Conservation (phyloP, 2,113 vertebrate genomes). For the Naja naja region DNA sequence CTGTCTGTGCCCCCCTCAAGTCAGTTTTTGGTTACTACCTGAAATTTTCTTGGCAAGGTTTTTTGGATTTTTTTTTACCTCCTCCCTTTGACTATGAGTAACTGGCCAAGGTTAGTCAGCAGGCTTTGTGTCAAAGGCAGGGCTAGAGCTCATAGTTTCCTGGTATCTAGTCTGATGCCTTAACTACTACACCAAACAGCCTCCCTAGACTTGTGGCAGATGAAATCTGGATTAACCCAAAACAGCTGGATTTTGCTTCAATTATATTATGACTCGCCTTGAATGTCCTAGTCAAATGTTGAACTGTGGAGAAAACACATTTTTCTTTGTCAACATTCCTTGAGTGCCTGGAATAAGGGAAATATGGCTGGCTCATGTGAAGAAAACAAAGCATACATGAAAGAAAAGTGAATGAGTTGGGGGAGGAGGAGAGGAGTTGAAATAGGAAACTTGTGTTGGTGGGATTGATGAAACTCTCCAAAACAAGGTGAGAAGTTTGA, state of each 20-base stretch:
- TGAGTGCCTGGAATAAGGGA: neutral
- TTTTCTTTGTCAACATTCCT: neutral
- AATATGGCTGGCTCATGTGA: neutral
- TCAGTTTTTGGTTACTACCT: neutral
- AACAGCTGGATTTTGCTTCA: neutral
- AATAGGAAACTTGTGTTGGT: neutral
- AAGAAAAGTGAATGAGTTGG: neutral
- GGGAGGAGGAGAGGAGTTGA: neutral
- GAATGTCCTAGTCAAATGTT: neutral
- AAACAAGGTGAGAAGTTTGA: neutral
- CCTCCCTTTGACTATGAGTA: neutral
- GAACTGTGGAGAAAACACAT: neutral
- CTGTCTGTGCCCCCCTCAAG: neutral
- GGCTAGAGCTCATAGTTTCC: neutral
- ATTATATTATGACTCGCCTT: neutral
- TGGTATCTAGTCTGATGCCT: neutral
- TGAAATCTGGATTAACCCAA: neutral
- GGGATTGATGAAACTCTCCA: neutral
- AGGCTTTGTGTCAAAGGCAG: neutral
- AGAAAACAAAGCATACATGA: neutral
- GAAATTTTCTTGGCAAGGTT: neutral
- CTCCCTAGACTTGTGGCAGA: neutral
- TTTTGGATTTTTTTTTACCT: neutral
- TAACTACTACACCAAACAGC: neutral
- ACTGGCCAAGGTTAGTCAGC: neutral